A percentile compares a stretch with the other conserved stretches of the same genome.
Conservation (phyloP, 2,113 vertebrate species). For the Paramisgurnus dabryanus region DNA sequence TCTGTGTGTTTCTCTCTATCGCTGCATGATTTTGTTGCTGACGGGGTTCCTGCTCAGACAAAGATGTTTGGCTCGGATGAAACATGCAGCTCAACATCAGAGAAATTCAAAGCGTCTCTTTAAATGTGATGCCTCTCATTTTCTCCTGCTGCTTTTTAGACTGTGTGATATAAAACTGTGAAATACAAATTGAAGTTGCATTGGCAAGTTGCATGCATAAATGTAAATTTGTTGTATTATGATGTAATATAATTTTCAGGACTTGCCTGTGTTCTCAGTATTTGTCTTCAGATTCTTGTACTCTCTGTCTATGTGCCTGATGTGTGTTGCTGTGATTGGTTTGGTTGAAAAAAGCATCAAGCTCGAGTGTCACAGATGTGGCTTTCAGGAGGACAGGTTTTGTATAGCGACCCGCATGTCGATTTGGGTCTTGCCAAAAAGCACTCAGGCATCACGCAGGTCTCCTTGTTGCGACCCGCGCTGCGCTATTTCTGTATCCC, state of each 20-base stretch:
- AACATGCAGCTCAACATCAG: neutral
- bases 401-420: neutral
- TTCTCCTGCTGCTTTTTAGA: neutral
- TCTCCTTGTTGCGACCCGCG: neutral
- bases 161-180: neutral
- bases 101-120: neutral
- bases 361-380: neutral
- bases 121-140: too few species aligned
- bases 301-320: too few species aligned
- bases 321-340: too few species aligned
- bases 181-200: too few species aligned
- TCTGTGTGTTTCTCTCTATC: neutral
- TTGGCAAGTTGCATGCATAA: too few species aligned
- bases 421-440: neutral
- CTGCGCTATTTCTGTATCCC: constrained; percentile 10
- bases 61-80: neutral
- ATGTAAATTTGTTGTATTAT: too few species aligned
- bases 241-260: too few species aligned
- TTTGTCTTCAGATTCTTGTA: too few species aligned
- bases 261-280: too few species aligned
- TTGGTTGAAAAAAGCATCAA: neutral
- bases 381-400: constrained; percentile 6
- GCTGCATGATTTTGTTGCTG: neutral
- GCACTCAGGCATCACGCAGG: neutral
- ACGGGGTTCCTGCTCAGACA: neutral